These are phyloP conservation scores for Eulemur albifrons DNA, from an alignment of 2,797 vertebrate species.

Conservation along the genomic window DNA sequence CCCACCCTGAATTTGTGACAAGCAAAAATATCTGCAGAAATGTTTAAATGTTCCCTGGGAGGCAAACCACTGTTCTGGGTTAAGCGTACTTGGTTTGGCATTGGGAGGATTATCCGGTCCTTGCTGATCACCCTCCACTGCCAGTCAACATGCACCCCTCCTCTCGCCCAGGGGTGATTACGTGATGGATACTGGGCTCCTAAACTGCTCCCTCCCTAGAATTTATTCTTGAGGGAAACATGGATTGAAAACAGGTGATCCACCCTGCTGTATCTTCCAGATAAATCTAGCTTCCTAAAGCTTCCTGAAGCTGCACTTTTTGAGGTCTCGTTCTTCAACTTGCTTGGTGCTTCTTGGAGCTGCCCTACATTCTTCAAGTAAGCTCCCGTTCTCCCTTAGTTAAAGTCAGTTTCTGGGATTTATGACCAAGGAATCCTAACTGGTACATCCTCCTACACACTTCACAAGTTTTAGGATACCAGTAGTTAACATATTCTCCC, in stretches of 20 bases:
- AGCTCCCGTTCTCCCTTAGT: background rate
- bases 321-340: background rate
- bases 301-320: background rate
- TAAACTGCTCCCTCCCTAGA: background rate
- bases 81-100: background rate
- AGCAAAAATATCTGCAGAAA: background rate
- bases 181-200: rapidly evolving
- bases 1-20: background rate
- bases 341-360: background rate
- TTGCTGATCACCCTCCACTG: background rate
- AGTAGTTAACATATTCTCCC: background rate
- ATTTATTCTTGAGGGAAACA: background rate
- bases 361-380: background rate
- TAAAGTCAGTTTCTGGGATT: background rate
- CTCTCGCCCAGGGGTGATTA: background rate
- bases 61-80: background rate
- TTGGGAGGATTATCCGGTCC: background rate
- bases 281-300: background rate
- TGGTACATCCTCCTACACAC: background rate
- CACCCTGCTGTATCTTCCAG: background rate
- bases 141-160: background rate
- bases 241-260: too few species aligned
- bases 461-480: background rate
- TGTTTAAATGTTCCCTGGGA: background rate
- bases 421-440: background rate